These are phyloP conservation scores for Paramormyrops hopkinsi DNA, from an alignment of 2,797 vertebrate species.

Conservation along the genomic window DNA sequence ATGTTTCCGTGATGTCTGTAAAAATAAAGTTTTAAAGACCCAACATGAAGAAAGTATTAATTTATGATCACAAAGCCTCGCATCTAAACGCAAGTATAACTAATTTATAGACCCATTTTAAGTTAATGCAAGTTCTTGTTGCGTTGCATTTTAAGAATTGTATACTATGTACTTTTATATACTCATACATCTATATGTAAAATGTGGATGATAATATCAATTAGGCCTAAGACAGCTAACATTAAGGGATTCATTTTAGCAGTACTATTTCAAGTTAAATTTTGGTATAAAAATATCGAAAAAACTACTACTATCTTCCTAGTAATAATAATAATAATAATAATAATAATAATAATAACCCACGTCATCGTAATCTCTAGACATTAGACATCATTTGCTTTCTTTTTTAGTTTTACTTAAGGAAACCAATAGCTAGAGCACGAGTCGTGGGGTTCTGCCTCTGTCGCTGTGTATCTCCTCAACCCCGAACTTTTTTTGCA, in stretches of 20 bases:
- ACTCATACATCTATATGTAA: not conserved
- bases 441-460: not conserved
- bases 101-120: not conserved
- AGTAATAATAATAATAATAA: not conserved
- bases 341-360: not conserved
- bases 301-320: not conserved
- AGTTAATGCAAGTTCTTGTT: not conserved
- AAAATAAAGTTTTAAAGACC: not conserved
- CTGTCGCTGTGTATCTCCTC: not conserved
- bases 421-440: not conserved
- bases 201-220: not conserved
- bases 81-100: not conserved
- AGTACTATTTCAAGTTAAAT: not conserved
- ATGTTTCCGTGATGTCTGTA: not conserved
- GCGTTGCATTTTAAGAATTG: not conserved
- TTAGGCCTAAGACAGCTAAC: not conserved
- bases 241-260: not conserved
- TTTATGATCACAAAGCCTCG: not conserved
- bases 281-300: not conserved
- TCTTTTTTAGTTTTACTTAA: not conserved
- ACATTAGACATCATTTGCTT: not conserved
- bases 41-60: not conserved
- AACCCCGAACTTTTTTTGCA: constrained; percentile 38
- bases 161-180: not conserved
- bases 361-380: not conserved